Conservation (phyloP, 2,113 vertebrate species). For the Nesoenas mayeri region DNA sequence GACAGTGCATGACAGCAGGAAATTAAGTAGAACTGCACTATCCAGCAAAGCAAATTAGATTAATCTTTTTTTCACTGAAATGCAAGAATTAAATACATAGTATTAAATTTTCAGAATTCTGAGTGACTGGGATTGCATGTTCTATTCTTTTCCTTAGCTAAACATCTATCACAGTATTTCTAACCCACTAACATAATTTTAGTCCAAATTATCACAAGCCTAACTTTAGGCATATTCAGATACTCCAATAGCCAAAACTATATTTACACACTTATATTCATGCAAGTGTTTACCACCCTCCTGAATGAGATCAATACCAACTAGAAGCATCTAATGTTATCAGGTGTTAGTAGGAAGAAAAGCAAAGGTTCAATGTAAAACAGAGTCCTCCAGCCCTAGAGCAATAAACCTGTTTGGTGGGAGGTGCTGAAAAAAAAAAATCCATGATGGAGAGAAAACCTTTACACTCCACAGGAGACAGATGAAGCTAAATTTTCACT, state of each 20-base stretch:
- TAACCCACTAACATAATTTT: background rate
- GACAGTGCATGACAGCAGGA: background rate
- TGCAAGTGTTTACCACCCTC: background rate
- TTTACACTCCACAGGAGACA: background rate
- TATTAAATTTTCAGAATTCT: background rate
- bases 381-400: background rate
- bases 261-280: background rate
- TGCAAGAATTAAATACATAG: background rate
- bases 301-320: background rate
- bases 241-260: background rate
- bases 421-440: background rate
- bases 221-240: background rate
- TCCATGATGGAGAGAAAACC: background rate
- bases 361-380: background rate
- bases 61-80: background rate
- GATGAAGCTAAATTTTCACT: background rate
- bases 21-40: background rate
- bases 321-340: background rate
- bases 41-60: background rate
- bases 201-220: background rate
- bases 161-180: background rate
- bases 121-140: background rate
- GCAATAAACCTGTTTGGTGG: background rate
- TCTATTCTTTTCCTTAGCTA: background rate
- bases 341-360: background rate